Conservation (phyloP, 2,797 vertebrate genomes). For the Mergus octosetaceus region DNA sequence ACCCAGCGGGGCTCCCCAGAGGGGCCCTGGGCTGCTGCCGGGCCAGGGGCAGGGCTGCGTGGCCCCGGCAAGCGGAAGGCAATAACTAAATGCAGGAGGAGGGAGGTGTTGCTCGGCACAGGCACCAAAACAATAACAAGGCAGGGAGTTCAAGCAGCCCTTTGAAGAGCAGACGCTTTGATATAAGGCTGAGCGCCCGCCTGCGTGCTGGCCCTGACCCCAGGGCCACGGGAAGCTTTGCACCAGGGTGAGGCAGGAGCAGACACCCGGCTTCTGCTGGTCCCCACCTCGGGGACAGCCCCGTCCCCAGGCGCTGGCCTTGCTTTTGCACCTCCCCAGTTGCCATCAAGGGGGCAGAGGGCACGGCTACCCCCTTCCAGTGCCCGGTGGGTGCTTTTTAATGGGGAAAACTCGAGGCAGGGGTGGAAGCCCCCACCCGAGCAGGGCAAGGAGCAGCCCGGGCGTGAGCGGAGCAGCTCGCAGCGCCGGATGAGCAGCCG, state of each 20-base stretch:
- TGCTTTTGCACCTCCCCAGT: no score
- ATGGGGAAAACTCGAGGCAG: not conserved
- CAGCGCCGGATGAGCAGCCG: not conserved
- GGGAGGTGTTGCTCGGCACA: not conserved
- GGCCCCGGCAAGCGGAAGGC: not conserved
- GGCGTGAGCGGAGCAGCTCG: fast-evolving
- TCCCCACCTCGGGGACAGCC: not conserved
- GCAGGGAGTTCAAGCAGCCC: not conserved
- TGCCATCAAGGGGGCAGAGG: not conserved
- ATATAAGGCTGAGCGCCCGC: not conserved
- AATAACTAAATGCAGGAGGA: not conserved
- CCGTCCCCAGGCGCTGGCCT: fast-evolving
- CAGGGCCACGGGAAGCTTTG: fast-evolving
- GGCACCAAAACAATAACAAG: not conserved
- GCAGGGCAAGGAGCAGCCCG: no score
- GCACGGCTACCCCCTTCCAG: not conserved
- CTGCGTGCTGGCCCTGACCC: not conserved
- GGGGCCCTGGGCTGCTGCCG: not conserved
- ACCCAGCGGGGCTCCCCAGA: fast-evolving
- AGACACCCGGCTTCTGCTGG: fast-evolving
- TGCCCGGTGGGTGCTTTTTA: not conserved
- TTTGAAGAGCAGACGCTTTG: conserved; percentile 8
- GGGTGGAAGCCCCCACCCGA: not conserved
- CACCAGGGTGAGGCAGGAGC: not conserved
- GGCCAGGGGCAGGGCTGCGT: not conserved